phyloP scores from a whole-genome alignment of 2,113 vertebrate species.

The Caracal caracal region DNA sequence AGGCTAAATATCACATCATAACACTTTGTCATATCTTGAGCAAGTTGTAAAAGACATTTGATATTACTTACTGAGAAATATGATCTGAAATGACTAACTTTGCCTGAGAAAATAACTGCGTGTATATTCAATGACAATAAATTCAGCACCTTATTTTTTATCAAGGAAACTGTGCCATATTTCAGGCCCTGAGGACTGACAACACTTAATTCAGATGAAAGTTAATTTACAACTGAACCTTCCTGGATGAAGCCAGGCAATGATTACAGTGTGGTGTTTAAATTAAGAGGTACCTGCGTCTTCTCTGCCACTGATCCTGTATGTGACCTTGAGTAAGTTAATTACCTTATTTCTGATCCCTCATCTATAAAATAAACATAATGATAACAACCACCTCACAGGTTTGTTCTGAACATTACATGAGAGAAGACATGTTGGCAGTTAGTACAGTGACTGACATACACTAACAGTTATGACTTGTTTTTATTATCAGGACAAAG shows the following conservation, averaged over 20 bases:
- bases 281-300: not conserved
- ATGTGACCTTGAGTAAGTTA: not conserved
- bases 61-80: not conserved
- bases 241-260: not conserved
- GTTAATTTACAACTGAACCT: not conserved
- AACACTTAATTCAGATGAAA: not conserved
- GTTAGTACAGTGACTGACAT: not conserved
- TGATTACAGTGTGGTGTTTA: not conserved
- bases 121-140: not conserved
- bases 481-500: slow-evolving; percentile 15
- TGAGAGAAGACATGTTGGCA: not conserved
- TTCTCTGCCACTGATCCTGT: not conserved
- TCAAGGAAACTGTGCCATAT: not conserved
- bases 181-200: not conserved
- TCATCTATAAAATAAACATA: not conserved
- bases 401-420: not conserved
- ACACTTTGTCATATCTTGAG: not conserved
- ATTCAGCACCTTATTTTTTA: not conserved
- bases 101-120: not conserved
- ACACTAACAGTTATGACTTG: not conserved
- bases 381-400: not conserved
- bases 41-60: not conserved
- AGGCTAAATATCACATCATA: slow-evolving; percentile 27
- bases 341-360: not conserved
- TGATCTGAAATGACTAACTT: not conserved